Conservation (phyloP, 2,888 invertebrate genomes). For the Andrena haemorrhoa region DNA sequence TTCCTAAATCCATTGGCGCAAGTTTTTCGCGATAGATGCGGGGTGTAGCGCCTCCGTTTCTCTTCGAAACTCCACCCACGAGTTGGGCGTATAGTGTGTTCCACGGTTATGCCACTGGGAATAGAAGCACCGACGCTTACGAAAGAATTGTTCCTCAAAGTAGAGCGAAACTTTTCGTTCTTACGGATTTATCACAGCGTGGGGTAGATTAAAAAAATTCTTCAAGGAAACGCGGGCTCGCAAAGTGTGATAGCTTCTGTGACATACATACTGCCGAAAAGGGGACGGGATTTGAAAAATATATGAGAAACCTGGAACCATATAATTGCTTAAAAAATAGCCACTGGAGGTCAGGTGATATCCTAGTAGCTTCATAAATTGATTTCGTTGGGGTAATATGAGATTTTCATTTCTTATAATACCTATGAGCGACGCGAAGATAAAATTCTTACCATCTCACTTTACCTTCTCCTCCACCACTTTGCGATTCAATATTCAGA, state of each 20-base stretch:
- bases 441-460: too few relatives aligned
- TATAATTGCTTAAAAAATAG: too few relatives aligned
- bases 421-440: too few relatives aligned
- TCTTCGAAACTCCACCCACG: slow-evolving; percentile 5
- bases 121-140: not conserved
- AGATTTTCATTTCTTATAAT: too few relatives aligned
- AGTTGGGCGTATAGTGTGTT: not conserved
- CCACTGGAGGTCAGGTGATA: too few relatives aligned
- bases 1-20: not conserved
- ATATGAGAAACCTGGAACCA: too few relatives aligned
- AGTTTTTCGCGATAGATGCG: not conserved
- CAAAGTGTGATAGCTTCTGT: too few relatives aligned
- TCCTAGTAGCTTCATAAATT: too few relatives aligned
- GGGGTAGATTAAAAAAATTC: not conserved
- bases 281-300: too few relatives aligned
- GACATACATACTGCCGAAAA: too few relatives aligned
- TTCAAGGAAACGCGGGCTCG: not conserved
- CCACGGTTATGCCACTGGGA: slow-evolving; percentile 10
- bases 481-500: not conserved
- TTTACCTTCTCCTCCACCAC: too few relatives aligned
- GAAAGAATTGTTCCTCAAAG: slow-evolving; percentile 6
- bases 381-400: too few relatives aligned
- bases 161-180: slow-evolving; percentile 10
- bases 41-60: not conserved
- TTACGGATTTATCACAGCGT: slow-evolving; percentile 2